phyloP scores from a whole-genome alignment of 2,113 vertebrate species.

The Fulmarus glacialis region DNA sequence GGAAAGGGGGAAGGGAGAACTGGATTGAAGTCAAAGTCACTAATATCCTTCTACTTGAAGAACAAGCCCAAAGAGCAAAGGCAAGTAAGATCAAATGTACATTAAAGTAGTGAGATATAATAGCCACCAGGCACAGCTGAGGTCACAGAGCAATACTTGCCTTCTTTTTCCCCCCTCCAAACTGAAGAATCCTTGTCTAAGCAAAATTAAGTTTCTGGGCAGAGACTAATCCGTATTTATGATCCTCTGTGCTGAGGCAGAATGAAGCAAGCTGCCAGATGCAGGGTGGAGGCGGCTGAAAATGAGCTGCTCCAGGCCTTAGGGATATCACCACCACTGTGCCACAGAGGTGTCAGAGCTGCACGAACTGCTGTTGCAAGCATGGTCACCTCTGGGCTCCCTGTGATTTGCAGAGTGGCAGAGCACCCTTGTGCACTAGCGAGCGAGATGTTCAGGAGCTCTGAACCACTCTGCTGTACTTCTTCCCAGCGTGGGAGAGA shows the following conservation, averaged over 20 bases:
- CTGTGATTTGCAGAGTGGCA: not conserved
- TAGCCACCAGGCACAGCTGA: not conserved
- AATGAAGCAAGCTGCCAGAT: not conserved
- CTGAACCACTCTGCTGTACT: not conserved
- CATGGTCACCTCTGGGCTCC: not conserved
- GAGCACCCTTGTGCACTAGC: not conserved
- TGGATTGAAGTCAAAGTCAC: not conserved
- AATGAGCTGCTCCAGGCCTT: not conserved
- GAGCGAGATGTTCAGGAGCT: fast-evolving
- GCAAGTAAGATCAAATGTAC: not conserved
- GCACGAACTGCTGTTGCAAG: not conserved
- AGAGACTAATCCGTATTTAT: not conserved
- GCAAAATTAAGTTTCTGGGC: not conserved
- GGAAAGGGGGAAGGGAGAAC: not conserved
- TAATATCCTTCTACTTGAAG: not conserved
- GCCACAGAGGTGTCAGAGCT: not conserved
- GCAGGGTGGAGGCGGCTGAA: not conserved
- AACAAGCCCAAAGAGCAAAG: not conserved
- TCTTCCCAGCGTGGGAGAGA: not conserved
- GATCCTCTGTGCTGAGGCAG: not conserved
- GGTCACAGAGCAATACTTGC: not conserved
- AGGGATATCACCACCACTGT: not conserved
- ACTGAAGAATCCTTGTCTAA: not conserved
- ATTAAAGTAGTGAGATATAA: not conserved
- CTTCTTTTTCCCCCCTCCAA: not conserved